phyloP scores from a whole-genome alignment of 2,888 invertebrate genomes.

The Heliconius cydno region DNA sequence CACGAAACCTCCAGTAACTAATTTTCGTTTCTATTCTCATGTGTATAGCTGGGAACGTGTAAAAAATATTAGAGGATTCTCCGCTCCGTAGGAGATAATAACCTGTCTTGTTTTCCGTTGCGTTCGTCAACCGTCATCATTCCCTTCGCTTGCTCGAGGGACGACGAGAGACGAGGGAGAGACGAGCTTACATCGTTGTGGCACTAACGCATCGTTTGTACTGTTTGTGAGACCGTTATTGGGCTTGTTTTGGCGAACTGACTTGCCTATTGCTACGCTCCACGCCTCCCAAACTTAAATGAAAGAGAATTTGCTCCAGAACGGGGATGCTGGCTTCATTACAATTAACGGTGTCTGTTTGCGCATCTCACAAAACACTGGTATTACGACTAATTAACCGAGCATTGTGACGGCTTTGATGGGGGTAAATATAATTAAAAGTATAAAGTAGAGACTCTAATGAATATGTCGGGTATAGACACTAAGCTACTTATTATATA shows the following conservation, averaged over 20 bases:
- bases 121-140: slow-evolving; percentile 66
- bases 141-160: slow-evolving; percentile 56
- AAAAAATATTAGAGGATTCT: slow-evolving; percentile 78
- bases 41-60: slow-evolving; percentile 81
- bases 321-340: slow-evolving; percentile 72
- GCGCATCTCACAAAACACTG: slow-evolving; percentile 79
- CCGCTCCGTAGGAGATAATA: slow-evolving; percentile 77
- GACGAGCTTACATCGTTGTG: slow-evolving; percentile 69
- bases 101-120: slow-evolving; percentile 79
- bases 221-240: slow-evolving; percentile 80
- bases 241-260: slow-evolving; percentile 80
- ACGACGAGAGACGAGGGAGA: slow-evolving; percentile 51
- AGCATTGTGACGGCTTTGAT: slow-evolving; percentile 71
- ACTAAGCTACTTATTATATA: slow-evolving; percentile 2
- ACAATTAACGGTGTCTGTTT: slow-evolving; percentile 77
- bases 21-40: slow-evolving; percentile 80
- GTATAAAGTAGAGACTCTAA: slow-evolving; percentile 51
- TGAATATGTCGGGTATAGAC: slow-evolving; percentile 7
- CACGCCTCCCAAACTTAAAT: slow-evolving; percentile 70
- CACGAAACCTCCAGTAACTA: slow-evolving; percentile 81
- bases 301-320: slow-evolving; percentile 75
- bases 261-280: slow-evolving; percentile 70
- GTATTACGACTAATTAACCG: slow-evolving; percentile 80
- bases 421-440: slow-evolving; percentile 68
- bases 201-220: slow-evolving; percentile 81